Evolutionary conservation across 2,113 vertebrate species (phyloP).

Genomic region (Marmota flaviventris): DNA sequence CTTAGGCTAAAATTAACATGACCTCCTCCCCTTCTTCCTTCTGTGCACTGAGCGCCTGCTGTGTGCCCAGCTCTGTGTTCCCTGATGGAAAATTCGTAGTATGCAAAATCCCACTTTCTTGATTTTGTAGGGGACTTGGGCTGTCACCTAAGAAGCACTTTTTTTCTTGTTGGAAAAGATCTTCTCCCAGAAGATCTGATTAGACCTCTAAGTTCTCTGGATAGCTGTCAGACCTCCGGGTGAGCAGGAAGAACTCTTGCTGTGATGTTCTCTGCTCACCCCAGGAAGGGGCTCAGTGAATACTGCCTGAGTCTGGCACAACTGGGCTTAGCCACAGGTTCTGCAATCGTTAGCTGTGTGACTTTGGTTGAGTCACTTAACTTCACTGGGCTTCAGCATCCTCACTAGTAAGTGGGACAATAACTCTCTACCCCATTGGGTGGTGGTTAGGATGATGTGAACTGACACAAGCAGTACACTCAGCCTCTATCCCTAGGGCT

Average conservation of each 20-base stretch:
- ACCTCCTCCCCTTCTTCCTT: neutral
- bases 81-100: neutral
- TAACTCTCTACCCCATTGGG: too few species aligned
- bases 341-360: neutral
- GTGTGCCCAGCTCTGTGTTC: neutral
- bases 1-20: neutral
- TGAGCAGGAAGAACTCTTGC: neutral
- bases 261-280: neutral
- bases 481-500: neutral
- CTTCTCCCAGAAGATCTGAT: neutral
- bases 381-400: neutral
- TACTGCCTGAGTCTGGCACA: neutral
- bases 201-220: neutral
- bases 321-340: neutral
- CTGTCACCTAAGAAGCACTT: neutral
- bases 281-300: neutral
- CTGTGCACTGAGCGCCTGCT: neutral
- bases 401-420: neutral
- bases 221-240: accelerated
- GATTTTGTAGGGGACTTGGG: neutral
- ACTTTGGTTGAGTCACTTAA: neutral
- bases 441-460: neutral
- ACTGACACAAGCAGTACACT: neutral
- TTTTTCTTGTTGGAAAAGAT: neutral
- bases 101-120: neutral